Percentiles rank a stretch among this genome's conserved stretches.
Conservation (phyloP, 1,140 invertebrate genomes). For the Bombyx mandarina region DNA sequence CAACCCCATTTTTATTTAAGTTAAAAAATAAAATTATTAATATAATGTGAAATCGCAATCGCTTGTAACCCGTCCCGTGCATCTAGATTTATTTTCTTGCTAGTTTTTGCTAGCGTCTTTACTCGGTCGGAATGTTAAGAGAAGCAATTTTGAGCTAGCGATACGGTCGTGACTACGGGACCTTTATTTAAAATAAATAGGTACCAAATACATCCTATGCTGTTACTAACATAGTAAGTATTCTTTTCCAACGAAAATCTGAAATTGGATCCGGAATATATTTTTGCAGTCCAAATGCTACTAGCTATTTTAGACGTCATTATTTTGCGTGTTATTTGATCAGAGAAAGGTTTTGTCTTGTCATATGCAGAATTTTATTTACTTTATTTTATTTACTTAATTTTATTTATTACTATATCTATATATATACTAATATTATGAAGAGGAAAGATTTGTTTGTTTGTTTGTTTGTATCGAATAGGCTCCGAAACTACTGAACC, state of each 20-base stretch:
- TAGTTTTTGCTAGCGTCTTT: conserved; percentile 47
- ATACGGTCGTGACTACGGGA: conserved; percentile 9
- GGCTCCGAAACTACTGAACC: too few species aligned
- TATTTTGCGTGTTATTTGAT: neutral
- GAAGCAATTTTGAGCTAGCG: conserved; percentile 34
- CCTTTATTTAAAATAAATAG: conserved; percentile 17
- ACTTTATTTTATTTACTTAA: too few species aligned
- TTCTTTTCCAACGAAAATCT: too few species aligned
- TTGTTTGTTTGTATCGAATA: too few species aligned
- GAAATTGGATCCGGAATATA: conserved; percentile 5
- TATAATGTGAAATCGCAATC: neutral
- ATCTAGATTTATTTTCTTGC: conserved; percentile 29
- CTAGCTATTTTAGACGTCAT: conserved; percentile 9
- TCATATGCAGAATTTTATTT: too few species aligned
- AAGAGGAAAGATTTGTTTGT: too few species aligned
- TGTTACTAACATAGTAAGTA: too few species aligned
- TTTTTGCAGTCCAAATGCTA: conserved; percentile 9
- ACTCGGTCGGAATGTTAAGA: conserved; percentile 40
- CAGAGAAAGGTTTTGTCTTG: too few species aligned
- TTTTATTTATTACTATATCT: too few species aligned
- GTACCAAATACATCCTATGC: conserved; percentile 7
- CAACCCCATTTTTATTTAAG: neutral
- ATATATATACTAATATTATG: too few species aligned
- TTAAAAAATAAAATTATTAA: neutral
- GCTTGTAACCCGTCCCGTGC: conserved; percentile 20